phyloP scores from a whole-genome alignment of 2,113 vertebrate species.

The Labeo catla region DNA sequence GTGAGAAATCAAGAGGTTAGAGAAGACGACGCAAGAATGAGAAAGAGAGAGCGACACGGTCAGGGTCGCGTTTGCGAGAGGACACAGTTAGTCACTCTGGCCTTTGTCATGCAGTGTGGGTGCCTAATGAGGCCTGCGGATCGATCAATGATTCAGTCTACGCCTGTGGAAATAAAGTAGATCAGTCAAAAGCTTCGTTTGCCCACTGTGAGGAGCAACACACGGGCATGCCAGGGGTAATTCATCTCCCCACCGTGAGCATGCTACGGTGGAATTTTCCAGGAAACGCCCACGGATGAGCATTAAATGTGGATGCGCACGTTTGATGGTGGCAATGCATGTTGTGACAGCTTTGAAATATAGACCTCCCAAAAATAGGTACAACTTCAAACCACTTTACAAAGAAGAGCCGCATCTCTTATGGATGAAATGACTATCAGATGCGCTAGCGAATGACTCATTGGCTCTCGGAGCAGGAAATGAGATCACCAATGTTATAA shows the following conservation, averaged over 20 bases:
- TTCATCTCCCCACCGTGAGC: constrained; percentile 39
- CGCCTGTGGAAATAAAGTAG: constrained; percentile 72
- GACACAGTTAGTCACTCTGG: constrained; percentile 65
- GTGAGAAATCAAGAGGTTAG: constrained; percentile 12
- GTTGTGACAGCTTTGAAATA: constrained; percentile 20
- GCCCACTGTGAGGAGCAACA: constrained; percentile 36
- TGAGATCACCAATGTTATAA: constrained; percentile 15
- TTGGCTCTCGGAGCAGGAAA: not conserved
- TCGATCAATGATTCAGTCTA: constrained; percentile 75
- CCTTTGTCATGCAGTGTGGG: constrained; percentile 63
- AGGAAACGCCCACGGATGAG: not conserved
- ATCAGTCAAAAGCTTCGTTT: constrained; percentile 69
- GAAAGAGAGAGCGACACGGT: constrained; percentile 3
- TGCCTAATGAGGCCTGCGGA: constrained; percentile 74
- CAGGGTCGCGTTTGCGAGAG: constrained; percentile 27
- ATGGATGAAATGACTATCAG: not conserved
- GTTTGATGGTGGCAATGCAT: not conserved
- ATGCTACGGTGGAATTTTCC: not conserved
- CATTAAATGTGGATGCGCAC: not conserved
- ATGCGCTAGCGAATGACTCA: not conserved
- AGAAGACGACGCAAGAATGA: not conserved
- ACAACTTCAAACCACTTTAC: constrained; percentile 20
- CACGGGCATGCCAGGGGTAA: constrained; percentile 40
- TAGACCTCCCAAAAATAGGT: not conserved
- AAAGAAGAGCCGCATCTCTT: constrained; percentile 3